Conservation (phyloP, 2,113 vertebrate genomes). For the Madoqua kirkii region DNA sequence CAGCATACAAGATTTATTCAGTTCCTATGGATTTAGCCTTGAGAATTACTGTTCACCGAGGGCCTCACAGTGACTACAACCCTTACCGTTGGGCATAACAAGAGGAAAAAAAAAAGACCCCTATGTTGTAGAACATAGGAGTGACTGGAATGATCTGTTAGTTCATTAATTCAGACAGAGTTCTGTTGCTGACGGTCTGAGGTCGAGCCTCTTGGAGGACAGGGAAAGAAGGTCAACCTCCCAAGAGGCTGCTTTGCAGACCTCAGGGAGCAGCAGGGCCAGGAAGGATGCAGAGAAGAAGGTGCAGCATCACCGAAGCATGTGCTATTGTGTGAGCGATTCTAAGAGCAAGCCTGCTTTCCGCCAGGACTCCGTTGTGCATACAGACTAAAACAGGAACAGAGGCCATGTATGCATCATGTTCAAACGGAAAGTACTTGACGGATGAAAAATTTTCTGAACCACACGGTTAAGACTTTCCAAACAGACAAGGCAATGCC, state of each 20-base stretch:
- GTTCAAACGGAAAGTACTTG: constrained; percentile 68
- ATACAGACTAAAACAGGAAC: constrained; percentile 23
- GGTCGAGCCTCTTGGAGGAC: neutral
- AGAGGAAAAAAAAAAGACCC: too few relatives aligned
- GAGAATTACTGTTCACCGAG: neutral
- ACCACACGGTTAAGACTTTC: constrained; percentile 27
- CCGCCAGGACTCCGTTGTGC: constrained; percentile 23
- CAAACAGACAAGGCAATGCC: constrained; percentile 31
- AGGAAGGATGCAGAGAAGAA: neutral
- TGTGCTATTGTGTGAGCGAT: neutral
- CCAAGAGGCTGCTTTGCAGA: rapidly evolving
- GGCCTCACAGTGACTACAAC: neutral
- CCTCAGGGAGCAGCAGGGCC: neutral
- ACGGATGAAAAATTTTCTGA: constrained; percentile 24
- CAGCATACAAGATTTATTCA: neutral
- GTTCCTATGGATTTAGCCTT: neutral
- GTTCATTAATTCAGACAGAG: neutral
- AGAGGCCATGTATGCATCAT: constrained; percentile 15
- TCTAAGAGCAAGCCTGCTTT: neutral
- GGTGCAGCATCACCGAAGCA: neutral
- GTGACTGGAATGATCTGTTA: neutral
- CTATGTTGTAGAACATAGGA: neutral
- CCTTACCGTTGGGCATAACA: neutral
- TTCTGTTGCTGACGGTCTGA: neutral
- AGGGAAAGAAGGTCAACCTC: neutral